Evolutionary conservation across 2,888 invertebrate species (phyloP), one percentile per base, ranked within the genome.

Genomic region (Labia minor): DNA sequence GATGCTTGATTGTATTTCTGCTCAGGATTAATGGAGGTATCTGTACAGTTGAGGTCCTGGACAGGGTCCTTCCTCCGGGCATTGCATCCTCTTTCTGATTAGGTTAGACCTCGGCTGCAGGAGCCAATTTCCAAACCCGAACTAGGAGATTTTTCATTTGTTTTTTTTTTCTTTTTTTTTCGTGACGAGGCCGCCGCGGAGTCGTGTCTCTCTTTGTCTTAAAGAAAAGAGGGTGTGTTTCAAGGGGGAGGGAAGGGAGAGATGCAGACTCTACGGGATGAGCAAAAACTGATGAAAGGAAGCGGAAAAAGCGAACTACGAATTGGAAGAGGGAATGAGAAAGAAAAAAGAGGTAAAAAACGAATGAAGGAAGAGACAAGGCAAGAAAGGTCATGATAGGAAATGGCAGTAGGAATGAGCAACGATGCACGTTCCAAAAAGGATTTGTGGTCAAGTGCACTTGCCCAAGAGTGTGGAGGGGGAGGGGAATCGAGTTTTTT

Each of bases 41-140:
- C 26, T 26, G 26, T 26, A 26, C 26, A 26, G 26, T 26, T 26
- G 26, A 26, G 26, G 26, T 26, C 26, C 26, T 6, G 26, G 26
- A 26, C 26, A 26, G 26, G 26, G 26, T 26, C 26, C 49, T 49
- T 49, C 49, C 49, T 49, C 49, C 49, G 49, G 49, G 49, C 49
- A 49, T 49, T 26, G 26, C 26, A 26, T 26, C 26, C 26, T 26
- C 26, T 26, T 16, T 49, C 49, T 49, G 49, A 49, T 49, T 49
- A 49, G 49, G 49, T 49, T 49, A 49, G 49, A 49, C n/a, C 16
- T 16, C 49, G 26, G 3, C 26, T 26, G 3, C 26, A 26, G 26
- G 26, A 49, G 49, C 49, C 49, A 49, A 49, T 49, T 49, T 49
- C 49, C 49, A 49, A 49, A 49, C 49, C n/a, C 65, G 37, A 37